Evolutionary conservation across 1,140 invertebrate genomes (phyloP).

Genomic region (Drepana arcuata): DNA sequence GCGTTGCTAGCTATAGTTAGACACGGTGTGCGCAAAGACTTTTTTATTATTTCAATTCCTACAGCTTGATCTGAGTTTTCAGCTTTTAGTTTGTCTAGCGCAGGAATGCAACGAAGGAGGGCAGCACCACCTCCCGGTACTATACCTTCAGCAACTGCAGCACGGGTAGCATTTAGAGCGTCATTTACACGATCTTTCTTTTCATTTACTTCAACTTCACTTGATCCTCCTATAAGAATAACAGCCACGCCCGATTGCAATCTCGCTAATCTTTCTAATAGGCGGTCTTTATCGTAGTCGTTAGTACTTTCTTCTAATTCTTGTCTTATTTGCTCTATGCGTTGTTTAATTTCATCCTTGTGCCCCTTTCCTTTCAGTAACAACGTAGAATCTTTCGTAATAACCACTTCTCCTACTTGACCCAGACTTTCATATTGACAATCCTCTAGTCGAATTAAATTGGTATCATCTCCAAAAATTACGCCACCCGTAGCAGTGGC

Average conservation of each 20-base stretch:
- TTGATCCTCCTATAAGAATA: conserved; percentile 32
- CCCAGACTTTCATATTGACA: conserved; percentile 89
- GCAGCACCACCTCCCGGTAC: conserved; percentile 46
- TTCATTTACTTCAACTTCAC: conserved; percentile 39
- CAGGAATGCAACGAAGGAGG: conserved; percentile 30
- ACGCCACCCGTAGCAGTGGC: conserved; percentile 96
- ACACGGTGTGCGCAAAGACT: conserved; percentile 80
- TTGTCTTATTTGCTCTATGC: conserved; percentile 77
- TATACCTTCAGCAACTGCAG: conserved; percentile 42
- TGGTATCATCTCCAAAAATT: conserved; percentile 96
- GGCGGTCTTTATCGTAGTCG: conserved; percentile 84
- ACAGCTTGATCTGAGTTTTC: conserved; percentile 23
- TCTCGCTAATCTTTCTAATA: conserved; percentile 82
- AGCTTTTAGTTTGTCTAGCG: conserved; percentile 18
- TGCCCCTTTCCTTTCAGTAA: conserved; percentile 74
- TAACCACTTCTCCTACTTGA: conserved; percentile 91
- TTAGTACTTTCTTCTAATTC: conserved; percentile 78
- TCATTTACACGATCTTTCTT: conserved; percentile 45
- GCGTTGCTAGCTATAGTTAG: conserved; percentile 92
- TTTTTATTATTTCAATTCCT: conserved; percentile 79
- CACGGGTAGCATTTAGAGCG: conserved; percentile 36
- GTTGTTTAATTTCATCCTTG: conserved; percentile 73
- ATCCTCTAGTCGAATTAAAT: conserved; percentile 96
- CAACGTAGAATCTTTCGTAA: conserved; percentile 88
- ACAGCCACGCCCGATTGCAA: conserved; percentile 79